Evolutionary conservation across 2,113 vertebrate genomes (phyloP).

Genomic region (Maylandia zebra): DNA sequence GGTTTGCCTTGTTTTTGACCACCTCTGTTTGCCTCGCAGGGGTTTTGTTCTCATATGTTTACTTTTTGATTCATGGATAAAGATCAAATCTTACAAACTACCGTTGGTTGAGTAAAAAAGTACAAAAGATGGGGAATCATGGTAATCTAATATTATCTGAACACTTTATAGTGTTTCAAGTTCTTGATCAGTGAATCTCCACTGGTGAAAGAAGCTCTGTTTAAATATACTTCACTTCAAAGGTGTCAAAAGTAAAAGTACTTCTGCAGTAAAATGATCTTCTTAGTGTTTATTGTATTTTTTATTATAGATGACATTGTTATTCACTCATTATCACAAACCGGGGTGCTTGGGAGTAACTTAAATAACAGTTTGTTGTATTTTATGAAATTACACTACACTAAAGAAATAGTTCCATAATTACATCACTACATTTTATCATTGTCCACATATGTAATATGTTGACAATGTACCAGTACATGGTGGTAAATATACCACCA

Average conservation of each 20-base stretch:
- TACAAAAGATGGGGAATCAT: rapidly evolving
- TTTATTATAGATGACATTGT: background rate
- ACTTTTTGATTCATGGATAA: background rate
- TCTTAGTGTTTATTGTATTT: rapidly evolving
- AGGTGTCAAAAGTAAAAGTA: background rate
- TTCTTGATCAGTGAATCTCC: background rate
- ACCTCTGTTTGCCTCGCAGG: background rate
- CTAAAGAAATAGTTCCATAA: background rate
- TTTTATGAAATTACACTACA: background rate
- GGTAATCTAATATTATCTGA: background rate
- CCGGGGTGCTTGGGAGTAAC: rapidly evolving
- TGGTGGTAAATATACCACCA: background rate
- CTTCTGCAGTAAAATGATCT: background rate
- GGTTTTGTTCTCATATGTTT: rapidly evolving
- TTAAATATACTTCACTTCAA: background rate
- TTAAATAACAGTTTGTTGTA: background rate
- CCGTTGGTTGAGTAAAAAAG: rapidly evolving
- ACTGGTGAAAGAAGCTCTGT: background rate
- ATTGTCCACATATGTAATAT: rapidly evolving
- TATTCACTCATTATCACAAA: background rate
- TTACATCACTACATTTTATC: background rate
- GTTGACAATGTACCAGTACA: rapidly evolving
- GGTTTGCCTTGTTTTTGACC: background rate
- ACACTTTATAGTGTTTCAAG: background rate
- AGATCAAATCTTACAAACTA: background rate